Percentiles rank a stretch among this genome's conserved stretches.
phyloP scores from a whole-genome alignment of 1,140 invertebrate species.

The Theocolax elegans region DNA sequence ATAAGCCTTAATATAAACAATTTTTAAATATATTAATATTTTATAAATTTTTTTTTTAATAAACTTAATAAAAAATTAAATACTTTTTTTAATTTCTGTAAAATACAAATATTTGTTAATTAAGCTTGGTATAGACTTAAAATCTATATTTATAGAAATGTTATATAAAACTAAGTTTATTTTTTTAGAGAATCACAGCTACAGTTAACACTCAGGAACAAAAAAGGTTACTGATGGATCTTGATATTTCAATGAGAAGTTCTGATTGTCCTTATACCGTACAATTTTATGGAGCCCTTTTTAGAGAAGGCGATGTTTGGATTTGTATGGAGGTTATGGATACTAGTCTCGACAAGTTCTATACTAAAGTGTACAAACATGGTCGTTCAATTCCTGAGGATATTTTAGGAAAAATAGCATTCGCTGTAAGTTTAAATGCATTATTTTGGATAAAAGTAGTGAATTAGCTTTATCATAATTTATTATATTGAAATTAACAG shows the following conservation, averaged over 20 bases:
- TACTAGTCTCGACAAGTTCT: slow-evolving; percentile 97
- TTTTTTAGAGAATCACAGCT: slow-evolving; percentile 87
- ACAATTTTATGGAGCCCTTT: slow-evolving; percentile 96
- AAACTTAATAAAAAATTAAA: neutral
- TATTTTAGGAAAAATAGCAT: slow-evolving; percentile 94
- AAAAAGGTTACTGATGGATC: slow-evolving; percentile 96
- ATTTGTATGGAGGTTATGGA: slow-evolving; percentile 99
- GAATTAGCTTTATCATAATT: too few species aligned
- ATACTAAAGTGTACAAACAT: slow-evolving; percentile 84
- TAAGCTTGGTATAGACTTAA: neutral
- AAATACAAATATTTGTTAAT: too few species aligned
- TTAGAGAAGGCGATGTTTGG: slow-evolving; percentile 97
- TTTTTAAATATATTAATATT: too few species aligned
- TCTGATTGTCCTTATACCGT: slow-evolving; percentile 97
- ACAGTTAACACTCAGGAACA: slow-evolving; percentile 91
- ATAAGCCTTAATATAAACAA: too few species aligned
- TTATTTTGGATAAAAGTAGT: too few species aligned
- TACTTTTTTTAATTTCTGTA: neutral
- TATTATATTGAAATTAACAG: slow-evolving; percentile 65
- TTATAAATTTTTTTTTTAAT: slow-evolving; percentile 15
- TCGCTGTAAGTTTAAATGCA: slow-evolving; percentile 77
- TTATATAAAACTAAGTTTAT: slow-evolving; percentile 33
- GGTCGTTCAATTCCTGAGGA: slow-evolving; percentile 87
- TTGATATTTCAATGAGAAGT: slow-evolving; percentile 94
- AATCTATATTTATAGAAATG: neutral